phyloP scores from a whole-genome alignment of 2,797 vertebrate genomes.

The Spheniscus humboldti region DNA sequence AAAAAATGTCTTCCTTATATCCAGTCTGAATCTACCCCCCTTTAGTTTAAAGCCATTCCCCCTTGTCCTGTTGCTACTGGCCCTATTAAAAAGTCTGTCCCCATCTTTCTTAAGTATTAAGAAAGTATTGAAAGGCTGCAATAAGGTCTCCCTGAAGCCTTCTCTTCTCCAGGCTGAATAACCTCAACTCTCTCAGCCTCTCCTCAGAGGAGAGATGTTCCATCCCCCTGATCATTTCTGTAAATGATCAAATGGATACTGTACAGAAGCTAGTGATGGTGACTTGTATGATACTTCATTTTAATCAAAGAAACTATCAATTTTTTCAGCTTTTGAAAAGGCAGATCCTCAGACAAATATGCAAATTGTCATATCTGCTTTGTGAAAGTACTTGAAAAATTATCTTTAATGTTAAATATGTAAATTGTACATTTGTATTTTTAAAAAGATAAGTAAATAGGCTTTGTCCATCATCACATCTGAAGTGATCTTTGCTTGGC shows the following conservation, averaged over 20 bases:
- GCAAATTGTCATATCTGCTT: neutral
- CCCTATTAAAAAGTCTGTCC: neutral
- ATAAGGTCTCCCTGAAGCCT: neutral
- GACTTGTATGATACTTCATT: neutral
- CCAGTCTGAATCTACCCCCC: neutral
- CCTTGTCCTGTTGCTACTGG: rapidly evolving
- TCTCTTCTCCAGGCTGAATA: neutral
- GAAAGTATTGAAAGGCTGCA: neutral
- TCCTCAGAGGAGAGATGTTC: neutral
- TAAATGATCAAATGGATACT: neutral
- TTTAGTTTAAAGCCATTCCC: neutral
- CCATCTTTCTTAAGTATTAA: neutral
- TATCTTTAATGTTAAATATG: neutral
- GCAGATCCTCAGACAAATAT: neutral
- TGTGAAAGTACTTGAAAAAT: neutral
- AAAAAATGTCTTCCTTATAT: neutral
- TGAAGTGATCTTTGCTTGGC: neutral
- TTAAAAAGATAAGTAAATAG: neutral
- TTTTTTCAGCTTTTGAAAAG: neutral
- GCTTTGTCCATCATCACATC: neutral
- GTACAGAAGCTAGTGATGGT: neutral
- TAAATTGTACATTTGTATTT: neutral
- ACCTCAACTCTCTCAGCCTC: neutral
- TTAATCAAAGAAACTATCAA: neutral
- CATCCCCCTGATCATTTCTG: neutral